Evolutionary conservation across 2,888 invertebrate species (phyloP).

Genomic region (Andrena hattorfiana): DNA sequence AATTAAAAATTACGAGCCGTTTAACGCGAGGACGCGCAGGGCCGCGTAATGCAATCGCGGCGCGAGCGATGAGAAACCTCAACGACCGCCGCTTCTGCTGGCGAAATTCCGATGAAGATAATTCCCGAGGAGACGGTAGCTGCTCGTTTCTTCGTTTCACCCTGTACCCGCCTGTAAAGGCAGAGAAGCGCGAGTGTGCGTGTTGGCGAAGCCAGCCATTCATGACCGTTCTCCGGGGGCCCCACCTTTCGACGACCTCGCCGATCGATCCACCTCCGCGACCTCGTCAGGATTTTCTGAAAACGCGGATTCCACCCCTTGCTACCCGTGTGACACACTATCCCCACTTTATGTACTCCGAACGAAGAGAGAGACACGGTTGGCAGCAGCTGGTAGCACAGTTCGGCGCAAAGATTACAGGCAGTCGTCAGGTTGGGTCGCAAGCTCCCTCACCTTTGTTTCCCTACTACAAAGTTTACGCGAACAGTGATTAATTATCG

Average conservation of each 20-base stretch:
- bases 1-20: conserved; percentile 51
- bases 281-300: conserved; percentile 41
- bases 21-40: conserved; percentile 21
- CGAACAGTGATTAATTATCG: neutral
- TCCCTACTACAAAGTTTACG: neutral
- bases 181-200: conserved; percentile 17
- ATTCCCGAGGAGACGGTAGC: neutral
- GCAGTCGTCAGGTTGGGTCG: neutral
- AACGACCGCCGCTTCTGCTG: conserved; percentile 10
- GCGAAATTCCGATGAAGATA: conserved; percentile 3
- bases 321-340: neutral
- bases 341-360: neutral
- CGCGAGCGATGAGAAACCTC: conserved; percentile 13
- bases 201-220: conserved; percentile 51
- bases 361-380: neutral
- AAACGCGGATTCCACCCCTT: conserved; percentile 27
- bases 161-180: neutral
- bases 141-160: too few relatives aligned
- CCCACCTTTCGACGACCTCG: conserved; percentile 39
- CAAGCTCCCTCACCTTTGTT: neutral
- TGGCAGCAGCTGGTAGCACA: neutral
- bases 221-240: conserved; percentile 34
- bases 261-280: conserved; percentile 50
- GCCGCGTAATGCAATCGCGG: conserved; percentile 6
- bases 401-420: neutral